Conservation (phyloP, 2,888 invertebrate species). For the Tipula confusa region DNA sequence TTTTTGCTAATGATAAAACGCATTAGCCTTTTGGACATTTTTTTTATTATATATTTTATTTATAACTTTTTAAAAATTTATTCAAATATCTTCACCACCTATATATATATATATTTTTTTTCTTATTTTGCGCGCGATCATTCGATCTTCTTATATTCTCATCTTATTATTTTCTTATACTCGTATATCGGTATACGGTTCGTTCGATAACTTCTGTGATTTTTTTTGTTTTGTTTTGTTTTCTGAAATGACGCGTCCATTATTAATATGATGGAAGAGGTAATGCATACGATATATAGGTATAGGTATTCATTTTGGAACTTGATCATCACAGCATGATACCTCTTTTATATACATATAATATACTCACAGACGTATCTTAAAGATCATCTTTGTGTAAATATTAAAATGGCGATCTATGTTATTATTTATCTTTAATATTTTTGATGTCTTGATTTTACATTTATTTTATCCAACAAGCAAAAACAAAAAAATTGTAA, state of each 20-base stretch:
- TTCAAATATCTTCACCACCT: constrained; percentile 27
- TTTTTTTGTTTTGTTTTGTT: background rate
- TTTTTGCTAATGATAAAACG: constrained; percentile 31
- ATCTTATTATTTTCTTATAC: background rate
- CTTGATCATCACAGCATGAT: constrained; percentile 25
- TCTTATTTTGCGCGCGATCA: background rate
- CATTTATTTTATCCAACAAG: background rate
- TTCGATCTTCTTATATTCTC: constrained; percentile 5
- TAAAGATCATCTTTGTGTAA: constrained; percentile 3
- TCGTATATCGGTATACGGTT: background rate
- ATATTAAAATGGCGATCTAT: constrained; percentile 12
- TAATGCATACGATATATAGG: no score
- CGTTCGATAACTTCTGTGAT: background rate
- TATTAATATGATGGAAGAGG: constrained; percentile 25
- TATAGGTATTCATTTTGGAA: background rate
- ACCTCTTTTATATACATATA: background rate
- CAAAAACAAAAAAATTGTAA: background rate
- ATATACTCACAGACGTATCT: no score
- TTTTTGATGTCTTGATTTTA: background rate
- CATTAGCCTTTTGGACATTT: constrained; percentile 30
- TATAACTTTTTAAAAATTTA: background rate
- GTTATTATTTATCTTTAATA: background rate
- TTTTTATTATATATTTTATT: constrained; percentile 27
- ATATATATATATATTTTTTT: background rate
- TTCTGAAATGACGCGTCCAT: background rate